phyloP scores from a whole-genome alignment of 2,113 vertebrate species.

The Nycticryphes semicollaris region DNA sequence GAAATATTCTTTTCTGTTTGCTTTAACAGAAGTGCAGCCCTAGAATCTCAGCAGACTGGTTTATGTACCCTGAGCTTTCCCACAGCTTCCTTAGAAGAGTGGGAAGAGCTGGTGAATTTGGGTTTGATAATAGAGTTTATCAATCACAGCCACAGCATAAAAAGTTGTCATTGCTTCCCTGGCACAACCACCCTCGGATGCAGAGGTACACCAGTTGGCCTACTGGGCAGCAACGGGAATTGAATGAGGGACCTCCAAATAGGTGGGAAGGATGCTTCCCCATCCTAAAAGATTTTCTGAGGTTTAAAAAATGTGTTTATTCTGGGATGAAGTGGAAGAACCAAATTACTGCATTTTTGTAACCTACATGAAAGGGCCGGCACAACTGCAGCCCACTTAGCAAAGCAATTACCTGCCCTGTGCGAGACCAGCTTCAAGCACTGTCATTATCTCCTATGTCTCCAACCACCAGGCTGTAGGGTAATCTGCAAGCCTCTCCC shows the following conservation, averaged over 20 bases:
- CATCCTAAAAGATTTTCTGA: background rate
- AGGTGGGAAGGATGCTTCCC: background rate
- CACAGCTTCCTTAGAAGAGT: background rate
- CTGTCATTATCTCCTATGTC: background rate
- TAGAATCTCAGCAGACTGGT: background rate
- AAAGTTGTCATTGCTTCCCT: background rate
- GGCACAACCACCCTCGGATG: background rate
- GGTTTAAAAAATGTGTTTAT: background rate
- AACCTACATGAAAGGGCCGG: background rate
- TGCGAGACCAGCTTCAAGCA: background rate
- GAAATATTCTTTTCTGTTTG: background rate
- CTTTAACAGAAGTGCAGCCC: background rate
- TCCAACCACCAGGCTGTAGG: background rate
- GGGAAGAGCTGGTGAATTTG: background rate
- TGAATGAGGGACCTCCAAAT: background rate
- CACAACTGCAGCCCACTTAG: background rate
- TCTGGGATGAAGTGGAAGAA: background rate
- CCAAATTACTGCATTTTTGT: background rate
- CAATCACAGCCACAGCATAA: background rate
- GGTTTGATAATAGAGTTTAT: background rate
- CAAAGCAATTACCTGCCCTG: constrained; percentile 9
- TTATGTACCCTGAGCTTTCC: background rate
- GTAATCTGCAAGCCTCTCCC: background rate
- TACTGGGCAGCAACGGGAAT: background rate
- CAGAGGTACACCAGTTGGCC: background rate